Evolutionary conservation across 2,113 vertebrate species (phyloP).

Genomic region (Donacobius atricapilla): DNA sequence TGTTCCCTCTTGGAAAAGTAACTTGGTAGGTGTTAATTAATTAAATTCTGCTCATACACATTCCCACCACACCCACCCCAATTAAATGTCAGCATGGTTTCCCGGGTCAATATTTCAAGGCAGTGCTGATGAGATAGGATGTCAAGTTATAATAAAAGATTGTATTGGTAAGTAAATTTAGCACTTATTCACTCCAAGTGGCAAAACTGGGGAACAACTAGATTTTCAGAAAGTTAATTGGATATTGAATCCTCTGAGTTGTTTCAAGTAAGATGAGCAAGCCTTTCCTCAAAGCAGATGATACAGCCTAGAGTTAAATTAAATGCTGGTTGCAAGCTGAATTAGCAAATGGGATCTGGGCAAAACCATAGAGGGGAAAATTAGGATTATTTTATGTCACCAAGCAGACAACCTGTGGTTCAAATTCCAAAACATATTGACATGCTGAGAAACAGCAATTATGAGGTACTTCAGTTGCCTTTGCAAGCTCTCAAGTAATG

Average conservation of each 20-base stretch:
- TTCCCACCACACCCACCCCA: background rate
- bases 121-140: background rate
- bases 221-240: background rate
- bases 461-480: background rate
- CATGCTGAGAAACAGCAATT: background rate
- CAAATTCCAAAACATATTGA: background rate
- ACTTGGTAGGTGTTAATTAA: background rate
- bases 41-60: background rate
- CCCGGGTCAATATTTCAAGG: background rate
- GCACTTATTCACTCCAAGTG: background rate
- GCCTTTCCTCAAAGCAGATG: background rate
- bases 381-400: background rate
- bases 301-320: background rate
- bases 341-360: background rate
- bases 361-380: background rate
- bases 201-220: background rate
- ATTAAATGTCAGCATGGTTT: background rate
- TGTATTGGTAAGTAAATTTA: background rate
- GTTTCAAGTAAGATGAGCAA: background rate
- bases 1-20: background rate
- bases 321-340: background rate
- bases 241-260: background rate
- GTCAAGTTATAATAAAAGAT: background rate
- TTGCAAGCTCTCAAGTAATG: background rate
- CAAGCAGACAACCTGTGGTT: background rate